A percentile compares a stretch with the other conserved stretches of the same genome.
These are phyloP conservation scores for Anseranas semipalmata DNA, from an alignment of 2,113 vertebrate species.

Conservation along the genomic window DNA sequence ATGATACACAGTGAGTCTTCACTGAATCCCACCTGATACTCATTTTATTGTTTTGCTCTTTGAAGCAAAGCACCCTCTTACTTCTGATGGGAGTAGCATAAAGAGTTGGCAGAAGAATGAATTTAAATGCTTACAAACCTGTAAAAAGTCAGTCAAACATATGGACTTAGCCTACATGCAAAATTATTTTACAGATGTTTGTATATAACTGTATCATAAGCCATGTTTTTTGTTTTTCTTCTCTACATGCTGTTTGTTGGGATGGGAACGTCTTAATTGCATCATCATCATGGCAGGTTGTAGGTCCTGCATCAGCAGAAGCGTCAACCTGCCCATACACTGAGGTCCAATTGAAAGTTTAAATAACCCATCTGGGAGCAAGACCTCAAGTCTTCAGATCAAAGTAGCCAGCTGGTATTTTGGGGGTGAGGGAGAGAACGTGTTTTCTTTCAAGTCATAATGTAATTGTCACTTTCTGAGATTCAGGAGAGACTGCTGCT, in stretches of 20 bases:
- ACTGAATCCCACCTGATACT: slow-evolving; percentile 77
- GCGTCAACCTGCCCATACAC: slow-evolving; percentile 58
- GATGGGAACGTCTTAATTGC: slow-evolving; percentile 39
- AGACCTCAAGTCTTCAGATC: slow-evolving; percentile 69
- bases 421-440: background rate
- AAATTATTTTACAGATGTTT: slow-evolving; percentile 67
- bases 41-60: slow-evolving; percentile 76
- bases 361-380: slow-evolving; percentile 51
- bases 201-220: slow-evolving; percentile 40
- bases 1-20: slow-evolving; percentile 71
- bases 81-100: slow-evolving; percentile 61
- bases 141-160: slow-evolving; percentile 73
- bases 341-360: slow-evolving; percentile 61
- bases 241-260: slow-evolving; percentile 58
- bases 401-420: slow-evolving; percentile 43
- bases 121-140: slow-evolving; percentile 79
- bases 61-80: slow-evolving; percentile 74
- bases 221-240: background rate
- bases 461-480: background rate
- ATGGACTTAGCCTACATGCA: slow-evolving; percentile 69
- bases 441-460: slow-evolving; percentile 5
- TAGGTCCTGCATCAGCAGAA: slow-evolving; percentile 70
- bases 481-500: slow-evolving; percentile 21
- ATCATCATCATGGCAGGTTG: slow-evolving; percentile 50
- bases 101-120: slow-evolving; percentile 70